Percentiles rank a stretch among this genome's conserved stretches.
These are phyloP conservation scores for Takifugu bimaculatus DNA, from an alignment of 2,113 vertebrate genomes.

Conservation along the genomic window DNA sequence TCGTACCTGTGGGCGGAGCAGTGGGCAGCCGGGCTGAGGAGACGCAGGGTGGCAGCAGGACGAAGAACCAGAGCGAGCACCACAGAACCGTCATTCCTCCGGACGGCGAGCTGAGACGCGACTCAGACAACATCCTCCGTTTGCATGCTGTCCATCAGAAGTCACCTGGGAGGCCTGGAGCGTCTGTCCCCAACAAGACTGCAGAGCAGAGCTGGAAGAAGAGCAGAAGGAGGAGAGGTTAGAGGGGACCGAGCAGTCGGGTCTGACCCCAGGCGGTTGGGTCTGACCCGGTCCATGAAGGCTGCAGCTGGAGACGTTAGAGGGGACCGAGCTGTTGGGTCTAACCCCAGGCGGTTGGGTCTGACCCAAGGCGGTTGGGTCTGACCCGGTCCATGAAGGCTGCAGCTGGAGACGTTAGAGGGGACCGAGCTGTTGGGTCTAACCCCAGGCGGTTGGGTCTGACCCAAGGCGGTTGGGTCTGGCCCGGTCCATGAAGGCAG, in stretches of 20 bases:
- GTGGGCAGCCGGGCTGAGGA: slow-evolving; percentile 65
- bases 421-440: neutral
- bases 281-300: neutral
- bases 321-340: neutral
- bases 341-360: no score
- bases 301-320: neutral
- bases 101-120: slow-evolving; percentile 58
- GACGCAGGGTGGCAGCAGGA: slow-evolving; percentile 60
- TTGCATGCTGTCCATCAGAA: slow-evolving; percentile 58
- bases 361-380: no score
- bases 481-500: no score
- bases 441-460: no score
- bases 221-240: neutral
- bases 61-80: slow-evolving; percentile 70
- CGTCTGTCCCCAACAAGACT: neutral
- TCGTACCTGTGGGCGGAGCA: slow-evolving; percentile 71
- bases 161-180: slow-evolving; percentile 1
- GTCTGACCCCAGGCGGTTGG: no score
- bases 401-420: neutral
- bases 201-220: neutral
- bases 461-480: no score
- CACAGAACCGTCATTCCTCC: slow-evolving; percentile 77
- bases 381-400: no score
- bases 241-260: neutral
- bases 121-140: slow-evolving; percentile 66